Evolutionary conservation across 2,113 vertebrate species (phyloP), one percentile per base, ranked within the genome.

Genomic region (Platanista minor): DNA sequence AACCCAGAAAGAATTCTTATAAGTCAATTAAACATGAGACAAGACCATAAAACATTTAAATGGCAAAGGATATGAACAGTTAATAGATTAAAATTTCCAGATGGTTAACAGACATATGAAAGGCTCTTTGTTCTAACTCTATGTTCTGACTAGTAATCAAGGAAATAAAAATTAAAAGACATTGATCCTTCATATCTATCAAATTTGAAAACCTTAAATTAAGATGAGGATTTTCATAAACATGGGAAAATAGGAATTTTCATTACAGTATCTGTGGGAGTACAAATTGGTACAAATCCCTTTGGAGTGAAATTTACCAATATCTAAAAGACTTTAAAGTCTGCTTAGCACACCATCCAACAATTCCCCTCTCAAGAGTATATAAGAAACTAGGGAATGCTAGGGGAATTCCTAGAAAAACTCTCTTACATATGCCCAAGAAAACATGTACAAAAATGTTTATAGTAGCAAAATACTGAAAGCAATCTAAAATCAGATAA

Each of bases 401-500:
- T 52, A 64, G n/a, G 27, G 43, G 21, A 18, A 86, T 64, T 36
- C 31, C 84, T 74, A 43, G 29, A 67, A 54, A 88, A 77, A 69
- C 25, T 88, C 18, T 75, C n/a, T 75, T 57, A 57, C 0, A 13
- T 67, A 11, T 85, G 43, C 5, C 52, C 52, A 67, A 33, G 31
- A 89, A 96, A 95, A 69, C 6, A n/a, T 43, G 89, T 13, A 61
- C 61, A 90, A 81, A 91, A 86, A 74, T 61, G 20, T 71, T 94
- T 84, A 88, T 41, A 77, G 23, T 25, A 88, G n/a, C 25, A 64
- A 93, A 96, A 95, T 12, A 78, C 6, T 88, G 41, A 93, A 95
- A 87, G 25, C 23, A 75, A 59, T 66, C 17, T 95, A 91, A 97
- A 92, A 96, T 75, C 18, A 94, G 33, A 64, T 85, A 80, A 90